phyloP scores from a whole-genome alignment of 2,113 vertebrate species.

The Romanogobio albipinnatus region DNA sequence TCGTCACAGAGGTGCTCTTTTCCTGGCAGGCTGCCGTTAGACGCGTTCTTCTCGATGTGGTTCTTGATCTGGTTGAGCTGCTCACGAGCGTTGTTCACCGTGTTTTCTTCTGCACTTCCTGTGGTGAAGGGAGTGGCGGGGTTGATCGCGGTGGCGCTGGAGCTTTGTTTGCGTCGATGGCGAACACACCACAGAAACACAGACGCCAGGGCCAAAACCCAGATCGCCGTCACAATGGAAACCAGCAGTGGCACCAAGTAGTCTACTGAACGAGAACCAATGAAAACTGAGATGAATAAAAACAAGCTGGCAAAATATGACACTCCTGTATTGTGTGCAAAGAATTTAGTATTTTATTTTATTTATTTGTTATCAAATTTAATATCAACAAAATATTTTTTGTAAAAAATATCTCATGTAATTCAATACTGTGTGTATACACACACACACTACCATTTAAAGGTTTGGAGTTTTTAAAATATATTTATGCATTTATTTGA shows the following conservation, averaged over 20 bases:
- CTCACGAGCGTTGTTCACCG: slow-evolving; percentile 84
- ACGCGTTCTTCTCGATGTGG: slow-evolving; percentile 87
- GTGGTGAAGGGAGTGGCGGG: background rate
- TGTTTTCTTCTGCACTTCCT: slow-evolving; percentile 72
- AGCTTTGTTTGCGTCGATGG: slow-evolving; percentile 82
- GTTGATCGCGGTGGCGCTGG: slow-evolving; percentile 63
- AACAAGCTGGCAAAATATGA: background rate
- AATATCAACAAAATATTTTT: background rate
- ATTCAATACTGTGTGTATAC: too few species aligned
- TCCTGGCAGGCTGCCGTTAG: slow-evolving; percentile 59
- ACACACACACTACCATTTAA: too few species aligned
- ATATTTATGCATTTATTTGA: background rate
- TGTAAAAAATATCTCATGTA: too few species aligned
- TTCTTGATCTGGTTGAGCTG: slow-evolving; percentile 95
- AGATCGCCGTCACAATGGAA: slow-evolving; percentile 82
- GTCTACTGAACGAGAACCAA: slow-evolving; percentile 66
- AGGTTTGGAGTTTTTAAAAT: background rate
- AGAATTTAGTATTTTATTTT: background rate
- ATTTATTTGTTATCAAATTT: background rate
- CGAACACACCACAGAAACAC: slow-evolving; percentile 86
- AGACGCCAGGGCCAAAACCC: slow-evolving; percentile 80
- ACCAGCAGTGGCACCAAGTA: slow-evolving; percentile 88
- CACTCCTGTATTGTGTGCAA: background rate
- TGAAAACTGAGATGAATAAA: background rate
- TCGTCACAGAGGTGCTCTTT: slow-evolving; percentile 75